A percentile compares a stretch with the other conserved stretches of the same genome.
phyloP scores from a whole-genome alignment of 2,888 invertebrate species.

The Fragum sueziense region DNA sequence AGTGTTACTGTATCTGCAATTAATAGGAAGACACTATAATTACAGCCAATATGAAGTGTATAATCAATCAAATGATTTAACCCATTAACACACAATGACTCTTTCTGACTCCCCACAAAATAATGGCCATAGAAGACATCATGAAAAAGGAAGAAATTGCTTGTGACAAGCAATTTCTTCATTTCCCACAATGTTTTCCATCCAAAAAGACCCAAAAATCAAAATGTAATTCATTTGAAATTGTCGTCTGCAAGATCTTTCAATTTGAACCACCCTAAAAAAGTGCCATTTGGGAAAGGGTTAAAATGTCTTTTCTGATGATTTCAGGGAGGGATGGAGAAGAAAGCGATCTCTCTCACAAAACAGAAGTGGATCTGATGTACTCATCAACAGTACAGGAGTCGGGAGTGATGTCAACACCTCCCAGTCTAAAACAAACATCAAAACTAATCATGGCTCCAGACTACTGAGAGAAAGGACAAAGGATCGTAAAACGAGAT shows the following conservation, averaged over 20 bases:
- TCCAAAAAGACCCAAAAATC: not conserved
- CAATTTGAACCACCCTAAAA: not conserved
- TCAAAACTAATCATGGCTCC: slow-evolving; percentile 47
- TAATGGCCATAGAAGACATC: too few species aligned
- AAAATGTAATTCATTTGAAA: not conserved
- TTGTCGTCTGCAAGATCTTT: not conserved
- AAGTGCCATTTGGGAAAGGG: not conserved
- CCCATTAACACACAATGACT: too few species aligned
- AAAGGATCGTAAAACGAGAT: slow-evolving; percentile 49
- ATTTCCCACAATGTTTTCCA: not conserved
- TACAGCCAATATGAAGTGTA: too few species aligned
- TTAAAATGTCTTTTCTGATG: not conserved
- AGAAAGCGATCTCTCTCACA: slow-evolving; percentile 58
- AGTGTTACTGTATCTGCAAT: too few species aligned
- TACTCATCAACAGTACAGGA: not conserved
- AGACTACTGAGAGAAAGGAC: slow-evolving; percentile 47
- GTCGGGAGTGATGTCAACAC: slow-evolving; percentile 6
- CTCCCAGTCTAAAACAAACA: slow-evolving; percentile 36
- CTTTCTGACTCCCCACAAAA: too few species aligned
- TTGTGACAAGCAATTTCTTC: too few species aligned
- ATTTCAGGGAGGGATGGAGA: slow-evolving; percentile 60
- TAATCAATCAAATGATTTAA: too few species aligned
- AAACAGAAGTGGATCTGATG: slow-evolving; percentile 32
- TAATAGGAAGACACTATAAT: too few species aligned
- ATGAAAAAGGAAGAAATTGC: too few species aligned